Evolutionary conservation across 2,888 invertebrate species (phyloP).

Genomic region (Drosophila monieri): DNA sequence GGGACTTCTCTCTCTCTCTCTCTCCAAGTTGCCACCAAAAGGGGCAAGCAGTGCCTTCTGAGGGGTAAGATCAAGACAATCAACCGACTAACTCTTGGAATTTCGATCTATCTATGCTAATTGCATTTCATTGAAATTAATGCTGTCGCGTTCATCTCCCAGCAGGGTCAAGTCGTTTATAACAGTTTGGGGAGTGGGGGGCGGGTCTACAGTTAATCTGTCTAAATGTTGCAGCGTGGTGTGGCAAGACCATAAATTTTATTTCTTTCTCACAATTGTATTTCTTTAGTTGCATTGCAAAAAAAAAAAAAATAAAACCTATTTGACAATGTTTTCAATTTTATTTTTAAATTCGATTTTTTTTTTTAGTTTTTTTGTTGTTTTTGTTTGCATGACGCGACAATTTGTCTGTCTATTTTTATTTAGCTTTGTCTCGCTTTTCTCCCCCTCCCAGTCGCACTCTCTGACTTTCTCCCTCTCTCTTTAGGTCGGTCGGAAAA

Average conservation of each 20-base stretch:
- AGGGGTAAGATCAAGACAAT: slow-evolving; percentile 1
- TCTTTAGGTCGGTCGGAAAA: slow-evolving; percentile 27
- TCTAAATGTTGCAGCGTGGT: slow-evolving; percentile 26
- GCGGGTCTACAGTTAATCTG: neutral
- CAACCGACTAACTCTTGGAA: slow-evolving; percentile 18
- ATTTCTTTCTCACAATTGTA: slow-evolving; percentile 7
- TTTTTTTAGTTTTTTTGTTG: slow-evolving; percentile 28
- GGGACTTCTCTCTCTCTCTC: neutral
- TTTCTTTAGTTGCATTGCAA: slow-evolving; percentile 28
- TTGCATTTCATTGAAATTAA: slow-evolving; percentile 45
- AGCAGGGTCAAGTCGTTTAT: slow-evolving; percentile 40
- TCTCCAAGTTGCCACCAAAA: slow-evolving; percentile 18
- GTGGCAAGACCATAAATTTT: slow-evolving; percentile 37
- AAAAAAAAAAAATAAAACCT: slow-evolving; percentile 23
- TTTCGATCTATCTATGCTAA: slow-evolving; percentile 41
- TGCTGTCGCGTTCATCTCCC: slow-evolving; percentile 26
- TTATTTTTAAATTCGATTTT: slow-evolving; percentile 39
- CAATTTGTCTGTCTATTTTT: slow-evolving; percentile 80
- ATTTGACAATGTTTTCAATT: slow-evolving; percentile 47
- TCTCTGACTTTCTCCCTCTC: slow-evolving; percentile 4
- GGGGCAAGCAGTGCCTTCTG: too few species aligned
- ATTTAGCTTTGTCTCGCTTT: slow-evolving; percentile 52
- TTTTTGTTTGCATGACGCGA: slow-evolving; percentile 75
- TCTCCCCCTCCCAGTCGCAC: slow-evolving; percentile 5
- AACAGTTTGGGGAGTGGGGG: neutral